These are phyloP conservation scores for Bhutanitis thaidina DNA, from an alignment of 2,888 invertebrate species.

Conservation along the genomic window DNA sequence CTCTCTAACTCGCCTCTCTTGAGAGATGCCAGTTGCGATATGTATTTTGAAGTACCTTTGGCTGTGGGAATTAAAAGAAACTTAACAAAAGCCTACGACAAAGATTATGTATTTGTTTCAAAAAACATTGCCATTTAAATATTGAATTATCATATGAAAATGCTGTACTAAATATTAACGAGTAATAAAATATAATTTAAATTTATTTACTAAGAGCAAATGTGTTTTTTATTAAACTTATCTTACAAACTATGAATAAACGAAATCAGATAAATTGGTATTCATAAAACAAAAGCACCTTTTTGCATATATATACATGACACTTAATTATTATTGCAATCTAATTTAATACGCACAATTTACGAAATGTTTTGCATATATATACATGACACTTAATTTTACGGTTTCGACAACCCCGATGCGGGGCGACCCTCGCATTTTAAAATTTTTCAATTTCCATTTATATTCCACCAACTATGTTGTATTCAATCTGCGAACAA, in stretches of 20 bases:
- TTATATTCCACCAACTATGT: slow-evolving; percentile 64
- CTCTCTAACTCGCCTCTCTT: slow-evolving; percentile 16
- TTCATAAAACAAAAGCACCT: too few relatives aligned
- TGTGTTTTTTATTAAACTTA: too few relatives aligned
- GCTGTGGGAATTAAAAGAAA: slow-evolving; percentile 20
- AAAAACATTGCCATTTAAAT: too few relatives aligned
- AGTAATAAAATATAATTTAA: too few relatives aligned
- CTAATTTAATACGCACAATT: not conserved
- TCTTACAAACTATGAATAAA: too few relatives aligned
- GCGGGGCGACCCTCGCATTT: slow-evolving; percentile 66
- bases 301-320: too few relatives aligned
- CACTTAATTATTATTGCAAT: not conserved
- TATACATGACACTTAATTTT: slow-evolving; percentile 73
- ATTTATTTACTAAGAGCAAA: too few relatives aligned
- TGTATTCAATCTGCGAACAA: slow-evolving; percentile 34
- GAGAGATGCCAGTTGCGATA: slow-evolving; percentile 18
- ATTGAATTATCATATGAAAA: too few relatives aligned
- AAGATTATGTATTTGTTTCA: too few relatives aligned
- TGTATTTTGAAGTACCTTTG: slow-evolving; percentile 14
- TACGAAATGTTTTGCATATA: not conserved
- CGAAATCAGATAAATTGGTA: too few relatives aligned
- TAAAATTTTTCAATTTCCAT: slow-evolving; percentile 75
- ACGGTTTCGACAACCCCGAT: slow-evolving; percentile 67
- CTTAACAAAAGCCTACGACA: slow-evolving; percentile 14
- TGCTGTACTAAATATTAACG: too few relatives aligned